phyloP scores from a whole-genome alignment of 2,797 vertebrate species.

The Helarctos malayanus region DNA sequence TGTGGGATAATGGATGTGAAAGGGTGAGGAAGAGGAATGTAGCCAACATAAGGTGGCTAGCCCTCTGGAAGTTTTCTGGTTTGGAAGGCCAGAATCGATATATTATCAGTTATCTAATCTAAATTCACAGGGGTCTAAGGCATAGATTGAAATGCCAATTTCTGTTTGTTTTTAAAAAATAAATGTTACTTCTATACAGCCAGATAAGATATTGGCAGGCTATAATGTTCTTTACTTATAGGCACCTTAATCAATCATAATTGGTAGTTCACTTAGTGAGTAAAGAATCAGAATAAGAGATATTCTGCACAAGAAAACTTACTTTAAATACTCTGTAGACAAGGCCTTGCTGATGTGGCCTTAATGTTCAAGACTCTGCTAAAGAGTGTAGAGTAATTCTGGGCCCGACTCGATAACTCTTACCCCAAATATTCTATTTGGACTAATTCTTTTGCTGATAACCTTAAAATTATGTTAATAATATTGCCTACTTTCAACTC shows the following conservation, averaged over 20 bases:
- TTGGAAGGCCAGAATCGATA: background rate
- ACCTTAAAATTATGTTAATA: constrained; percentile 1
- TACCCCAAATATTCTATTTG: background rate
- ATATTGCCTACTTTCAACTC: background rate
- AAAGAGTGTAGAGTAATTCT: background rate
- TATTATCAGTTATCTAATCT: background rate
- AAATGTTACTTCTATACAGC: background rate
- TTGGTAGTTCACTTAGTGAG: background rate
- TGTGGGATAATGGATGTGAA: background rate
- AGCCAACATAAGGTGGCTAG: background rate
- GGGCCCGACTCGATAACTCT: background rate
- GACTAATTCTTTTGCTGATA: background rate
- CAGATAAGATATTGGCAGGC: background rate
- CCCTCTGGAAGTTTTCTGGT: background rate
- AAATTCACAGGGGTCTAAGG: background rate
- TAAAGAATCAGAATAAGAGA: background rate
- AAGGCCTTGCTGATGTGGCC: background rate
- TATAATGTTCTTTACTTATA: background rate
- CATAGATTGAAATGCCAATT: background rate
- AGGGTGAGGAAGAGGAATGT: background rate
- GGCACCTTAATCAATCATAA: background rate
- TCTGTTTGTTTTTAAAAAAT: background rate
- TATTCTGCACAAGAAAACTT: background rate
- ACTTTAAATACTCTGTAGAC: background rate
- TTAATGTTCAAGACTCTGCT: background rate